Conservation (phyloP, 2,888 invertebrate species). For the Belgica antarctica region DNA sequence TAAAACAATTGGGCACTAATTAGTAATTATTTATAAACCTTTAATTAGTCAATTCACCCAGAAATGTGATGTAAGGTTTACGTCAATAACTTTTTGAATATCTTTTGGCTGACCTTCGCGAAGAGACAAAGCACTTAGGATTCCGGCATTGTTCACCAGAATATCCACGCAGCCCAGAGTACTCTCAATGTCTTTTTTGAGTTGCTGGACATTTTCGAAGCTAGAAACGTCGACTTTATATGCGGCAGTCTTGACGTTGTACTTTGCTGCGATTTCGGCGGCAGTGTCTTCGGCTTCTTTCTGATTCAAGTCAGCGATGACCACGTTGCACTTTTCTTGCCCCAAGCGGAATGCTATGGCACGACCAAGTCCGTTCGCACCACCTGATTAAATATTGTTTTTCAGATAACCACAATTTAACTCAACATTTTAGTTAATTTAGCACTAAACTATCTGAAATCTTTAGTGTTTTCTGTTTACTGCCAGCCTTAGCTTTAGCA, state of each 20-base stretch:
- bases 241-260: background rate
- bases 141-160: conserved; percentile 56
- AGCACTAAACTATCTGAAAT: too few relatives aligned
- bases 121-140: conserved; percentile 54
- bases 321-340: conserved; percentile 54
- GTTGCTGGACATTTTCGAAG: conserved; percentile 51
- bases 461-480: too few relatives aligned
- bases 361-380: conserved; percentile 56
- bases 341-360: conserved; percentile 55
- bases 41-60: too few relatives aligned
- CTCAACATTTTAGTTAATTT: background rate
- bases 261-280: conserved; percentile 49
- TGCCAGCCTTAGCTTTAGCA: too few relatives aligned
- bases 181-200: conserved; percentile 51
- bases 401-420: background rate
- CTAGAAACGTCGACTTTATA: conserved; percentile 52
- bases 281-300: conserved; percentile 53
- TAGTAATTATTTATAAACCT: too few relatives aligned
- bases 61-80: conserved; percentile 55
- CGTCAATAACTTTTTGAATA: conserved; percentile 54
- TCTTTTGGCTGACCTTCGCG: conserved; percentile 53
- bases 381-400: conserved; percentile 48
- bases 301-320: conserved; percentile 53
- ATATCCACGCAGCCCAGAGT: conserved; percentile 56
- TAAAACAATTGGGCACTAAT: too few relatives aligned